Conservation (phyloP, 2,888 invertebrate genomes). For the Drosophila formosana region DNA sequence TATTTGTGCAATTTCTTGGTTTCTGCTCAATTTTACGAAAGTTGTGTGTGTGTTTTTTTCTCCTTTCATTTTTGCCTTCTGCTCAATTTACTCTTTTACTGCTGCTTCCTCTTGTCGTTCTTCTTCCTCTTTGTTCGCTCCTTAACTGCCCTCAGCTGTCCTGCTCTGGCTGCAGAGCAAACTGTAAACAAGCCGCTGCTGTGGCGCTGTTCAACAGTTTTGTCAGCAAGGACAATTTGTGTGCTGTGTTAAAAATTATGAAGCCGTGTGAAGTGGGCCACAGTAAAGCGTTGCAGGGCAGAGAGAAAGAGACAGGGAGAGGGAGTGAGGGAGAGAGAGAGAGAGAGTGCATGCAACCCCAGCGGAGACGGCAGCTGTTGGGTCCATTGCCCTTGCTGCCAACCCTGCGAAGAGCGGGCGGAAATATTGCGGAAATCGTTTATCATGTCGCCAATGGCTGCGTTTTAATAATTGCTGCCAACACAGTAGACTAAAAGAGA, state of each 20-base stretch:
- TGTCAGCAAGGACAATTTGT: constrained; percentile 63
- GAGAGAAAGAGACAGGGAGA: constrained; percentile 15
- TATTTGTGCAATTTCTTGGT: background rate
- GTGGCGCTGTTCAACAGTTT: constrained; percentile 32
- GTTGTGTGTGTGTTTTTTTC: background rate
- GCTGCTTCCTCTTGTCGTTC: constrained; percentile 13
- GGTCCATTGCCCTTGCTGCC: constrained; percentile 59
- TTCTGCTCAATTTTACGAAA: constrained; percentile 3
- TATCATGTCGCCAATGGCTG: constrained; percentile 81
- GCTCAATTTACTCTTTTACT: constrained; percentile 17
- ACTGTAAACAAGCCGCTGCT: constrained; percentile 53
- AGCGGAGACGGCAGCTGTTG: constrained; percentile 47
- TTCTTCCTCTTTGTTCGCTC: background rate
- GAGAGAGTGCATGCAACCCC: constrained; percentile 38
- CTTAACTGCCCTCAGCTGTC: constrained; percentile 6
- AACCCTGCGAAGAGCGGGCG: constrained; percentile 46
- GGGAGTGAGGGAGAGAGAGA: constrained; percentile 15
- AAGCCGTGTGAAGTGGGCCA: constrained; percentile 63
- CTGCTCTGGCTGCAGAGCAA: constrained; percentile 33
- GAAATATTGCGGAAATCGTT: constrained; percentile 81
- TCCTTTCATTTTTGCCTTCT: constrained; percentile 7
- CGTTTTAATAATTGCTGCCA: constrained; percentile 77
- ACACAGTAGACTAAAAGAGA: constrained; percentile 2
- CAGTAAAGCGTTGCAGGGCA: constrained; percentile 46
- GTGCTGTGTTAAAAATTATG: constrained; percentile 61